phyloP scores from a whole-genome alignment of 2,888 invertebrate species.

The Idaea dimidiata region DNA sequence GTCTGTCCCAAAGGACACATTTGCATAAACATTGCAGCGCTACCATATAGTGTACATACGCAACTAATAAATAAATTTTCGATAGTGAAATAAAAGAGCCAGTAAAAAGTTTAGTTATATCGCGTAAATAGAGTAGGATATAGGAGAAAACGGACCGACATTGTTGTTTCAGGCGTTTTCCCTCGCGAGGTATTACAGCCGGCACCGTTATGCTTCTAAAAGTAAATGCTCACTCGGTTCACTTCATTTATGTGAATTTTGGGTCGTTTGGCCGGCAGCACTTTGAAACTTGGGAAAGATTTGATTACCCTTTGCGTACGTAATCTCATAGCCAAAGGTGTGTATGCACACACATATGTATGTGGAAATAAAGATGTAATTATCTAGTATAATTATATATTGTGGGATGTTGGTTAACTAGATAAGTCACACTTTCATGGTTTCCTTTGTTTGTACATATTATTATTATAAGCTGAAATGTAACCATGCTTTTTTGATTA shows the following conservation, averaged over 20 bases:
- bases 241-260: conserved; percentile 35
- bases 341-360: background rate
- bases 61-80: conserved; percentile 40
- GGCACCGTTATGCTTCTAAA: conserved; percentile 36
- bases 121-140: conserved; percentile 27
- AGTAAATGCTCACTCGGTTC: conserved; percentile 33
- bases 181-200: conserved; percentile 41
- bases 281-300: conserved; percentile 28
- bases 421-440: background rate
- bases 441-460: background rate
- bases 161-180: conserved; percentile 41
- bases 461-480: background rate
- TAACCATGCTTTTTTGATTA: background rate
- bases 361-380: background rate
- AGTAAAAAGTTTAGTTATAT: conserved; percentile 16
- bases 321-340: conserved; percentile 1
- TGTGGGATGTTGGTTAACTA: background rate
- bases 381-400: background rate
- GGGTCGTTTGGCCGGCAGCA: conserved; percentile 29
- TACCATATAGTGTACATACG: conserved; percentile 33
- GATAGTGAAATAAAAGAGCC: conserved; percentile 21
- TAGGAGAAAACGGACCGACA: conserved; percentile 30
- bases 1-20: conserved; percentile 31
- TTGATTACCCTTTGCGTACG: conserved; percentile 19
- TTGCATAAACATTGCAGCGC: conserved; percentile 45